These are phyloP conservation scores for Channa maculata DNA, from an alignment of 2,113 vertebrate genomes.

Conservation along the genomic window DNA sequence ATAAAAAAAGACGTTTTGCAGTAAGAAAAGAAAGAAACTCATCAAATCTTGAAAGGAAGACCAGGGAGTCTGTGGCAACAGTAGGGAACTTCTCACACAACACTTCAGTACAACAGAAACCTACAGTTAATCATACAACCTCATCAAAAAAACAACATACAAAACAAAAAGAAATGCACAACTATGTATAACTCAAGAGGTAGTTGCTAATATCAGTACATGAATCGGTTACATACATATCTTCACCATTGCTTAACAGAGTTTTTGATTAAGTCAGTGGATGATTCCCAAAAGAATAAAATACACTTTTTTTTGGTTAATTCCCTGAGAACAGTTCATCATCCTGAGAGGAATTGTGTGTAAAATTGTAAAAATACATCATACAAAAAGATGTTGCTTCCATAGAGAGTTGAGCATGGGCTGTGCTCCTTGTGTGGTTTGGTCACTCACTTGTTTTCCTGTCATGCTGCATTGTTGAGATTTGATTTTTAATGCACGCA, in stretches of 20 bases:
- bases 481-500: slow-evolving; percentile 79
- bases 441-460: slow-evolving; percentile 68
- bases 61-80: slow-evolving; percentile 76
- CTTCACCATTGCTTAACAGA: slow-evolving; percentile 81
- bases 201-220: slow-evolving; percentile 95
- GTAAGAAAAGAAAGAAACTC: slow-evolving; percentile 56
- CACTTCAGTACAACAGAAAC: slow-evolving; percentile 82
- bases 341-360: slow-evolving; percentile 94
- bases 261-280: slow-evolving; percentile 75
- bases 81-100: slow-evolving; percentile 80
- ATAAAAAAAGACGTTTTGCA: slow-evolving; percentile 68
- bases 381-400: slow-evolving; percentile 74
- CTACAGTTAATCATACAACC: slow-evolving; percentile 81
- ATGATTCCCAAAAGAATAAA: slow-evolving; percentile 89
- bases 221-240: slow-evolving; percentile 86
- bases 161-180: slow-evolving; percentile 82
- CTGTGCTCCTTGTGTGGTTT: slow-evolving; percentile 75
- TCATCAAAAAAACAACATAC: slow-evolving; percentile 73
- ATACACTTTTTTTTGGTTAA: slow-evolving; percentile 90
- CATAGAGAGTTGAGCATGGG: slow-evolving; percentile 65
- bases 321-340: slow-evolving; percentile 99
- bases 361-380: slow-evolving; percentile 81
- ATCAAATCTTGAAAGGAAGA: slow-evolving; percentile 79
- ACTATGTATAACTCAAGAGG: slow-evolving; percentile 92
- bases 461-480: slow-evolving; percentile 77